A percentile compares a stretch with the other conserved stretches of the same genome.
Conservation (phyloP, 2,888 invertebrate genomes). For the Schizotus pectinicornis region DNA sequence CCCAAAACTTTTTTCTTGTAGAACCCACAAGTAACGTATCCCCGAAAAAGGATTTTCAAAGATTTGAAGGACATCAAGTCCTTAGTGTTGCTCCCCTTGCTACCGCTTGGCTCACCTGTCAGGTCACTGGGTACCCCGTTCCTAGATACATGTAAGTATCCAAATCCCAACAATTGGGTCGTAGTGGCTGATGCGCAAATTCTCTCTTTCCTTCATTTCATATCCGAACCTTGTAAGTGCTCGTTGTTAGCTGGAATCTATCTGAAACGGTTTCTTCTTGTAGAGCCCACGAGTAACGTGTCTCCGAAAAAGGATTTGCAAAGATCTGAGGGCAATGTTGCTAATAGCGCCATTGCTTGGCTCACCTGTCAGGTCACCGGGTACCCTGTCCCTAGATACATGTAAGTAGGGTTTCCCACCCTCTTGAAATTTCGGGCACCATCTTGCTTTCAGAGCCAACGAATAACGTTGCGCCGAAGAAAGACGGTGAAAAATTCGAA, state of each 20-base stretch:
- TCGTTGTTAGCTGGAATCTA: slow-evolving; percentile 3
- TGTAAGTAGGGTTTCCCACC: slow-evolving; percentile 52
- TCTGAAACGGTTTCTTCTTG: slow-evolving; percentile 29
- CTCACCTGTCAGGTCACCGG: slow-evolving; percentile 68
- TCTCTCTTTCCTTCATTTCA: slow-evolving; percentile 33
- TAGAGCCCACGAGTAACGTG: slow-evolving; percentile 68
- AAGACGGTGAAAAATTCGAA: slow-evolving; percentile 62
- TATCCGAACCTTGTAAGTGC: slow-evolving; percentile 19
- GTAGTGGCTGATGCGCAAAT: too few species aligned
- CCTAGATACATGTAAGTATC: slow-evolving; percentile 61
- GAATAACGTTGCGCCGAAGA: slow-evolving; percentile 66
- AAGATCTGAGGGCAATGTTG: slow-evolving; percentile 62
- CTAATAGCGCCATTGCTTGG: slow-evolving; percentile 63
- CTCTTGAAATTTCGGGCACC: slow-evolving; percentile 3
- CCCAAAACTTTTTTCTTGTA: slow-evolving; percentile 53
- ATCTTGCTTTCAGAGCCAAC: slow-evolving; percentile 58
- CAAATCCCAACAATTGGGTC: too few species aligned
- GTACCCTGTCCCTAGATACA: slow-evolving; percentile 63
- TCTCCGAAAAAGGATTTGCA: slow-evolving; percentile 68
- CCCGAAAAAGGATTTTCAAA: slow-evolving; percentile 67
- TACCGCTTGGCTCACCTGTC: slow-evolving; percentile 70
- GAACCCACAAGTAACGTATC: slow-evolving; percentile 69
- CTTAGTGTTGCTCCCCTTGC: slow-evolving; percentile 61
- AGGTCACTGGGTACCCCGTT: slow-evolving; percentile 63
- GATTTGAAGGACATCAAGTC: slow-evolving; percentile 66